These are phyloP conservation scores for Ernsta delagoae DNA, from an alignment of 2,888 invertebrate genomes.

Conservation along the genomic window DNA sequence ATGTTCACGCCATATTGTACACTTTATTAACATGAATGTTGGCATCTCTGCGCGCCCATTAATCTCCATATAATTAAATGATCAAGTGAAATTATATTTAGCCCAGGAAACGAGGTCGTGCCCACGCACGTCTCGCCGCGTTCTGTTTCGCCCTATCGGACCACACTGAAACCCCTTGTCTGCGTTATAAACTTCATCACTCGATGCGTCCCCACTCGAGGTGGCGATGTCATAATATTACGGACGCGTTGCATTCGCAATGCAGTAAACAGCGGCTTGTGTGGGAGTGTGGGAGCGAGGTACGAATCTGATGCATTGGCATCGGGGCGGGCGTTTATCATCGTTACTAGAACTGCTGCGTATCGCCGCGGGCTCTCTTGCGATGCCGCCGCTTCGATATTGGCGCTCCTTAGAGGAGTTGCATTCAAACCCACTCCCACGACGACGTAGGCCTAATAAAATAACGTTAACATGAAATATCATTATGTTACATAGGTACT, in stretches of 20 bases:
- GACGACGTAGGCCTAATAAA: conserved; percentile 15
- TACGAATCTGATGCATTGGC: conserved; percentile 43
- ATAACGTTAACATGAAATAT: conserved; percentile 31
- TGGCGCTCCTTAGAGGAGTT: conserved; percentile 40
- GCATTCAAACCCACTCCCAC: conserved; percentile 14
- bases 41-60: conserved; percentile 75
- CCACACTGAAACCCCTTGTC: conserved; percentile 54
- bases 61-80: conserved; percentile 84
- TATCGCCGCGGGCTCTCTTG: conserved; percentile 42
- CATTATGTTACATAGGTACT: conserved; percentile 22
- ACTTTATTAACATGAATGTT: conserved; percentile 75
- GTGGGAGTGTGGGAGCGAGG: conserved; percentile 36
- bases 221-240: conserved; percentile 39
- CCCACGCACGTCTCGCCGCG: conserved; percentile 60
- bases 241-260: conserved; percentile 20
- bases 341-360: conserved; percentile 42
- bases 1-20: conserved; percentile 64
- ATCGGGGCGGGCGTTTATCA: conserved; percentile 45
- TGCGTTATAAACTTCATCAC: conserved; percentile 43
- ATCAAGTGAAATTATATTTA: conserved; percentile 84
- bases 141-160: conserved; percentile 57
- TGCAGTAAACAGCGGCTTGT: conserved; percentile 22
- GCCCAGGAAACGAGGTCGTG: conserved; percentile 77
- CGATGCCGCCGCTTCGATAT: conserved; percentile 37
- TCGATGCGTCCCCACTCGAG: conserved; percentile 32